Base-by-base conservation (phyloP, 1,140 invertebrate species). In the Calephelis nemesis region DNA sequence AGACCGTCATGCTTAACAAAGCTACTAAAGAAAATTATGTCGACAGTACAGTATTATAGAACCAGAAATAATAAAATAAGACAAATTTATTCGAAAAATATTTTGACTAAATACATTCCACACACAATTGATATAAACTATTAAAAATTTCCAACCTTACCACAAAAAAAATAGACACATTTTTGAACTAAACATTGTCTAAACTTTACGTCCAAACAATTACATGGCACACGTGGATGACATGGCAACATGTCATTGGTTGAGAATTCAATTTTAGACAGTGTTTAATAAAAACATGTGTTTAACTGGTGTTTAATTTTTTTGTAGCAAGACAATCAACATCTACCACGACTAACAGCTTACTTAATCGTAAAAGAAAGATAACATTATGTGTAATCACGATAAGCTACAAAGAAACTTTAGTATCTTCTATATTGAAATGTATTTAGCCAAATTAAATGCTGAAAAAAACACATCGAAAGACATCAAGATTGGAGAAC, bases 401-500 rank as follows among this genome's bases (percentile, higher is more conserved):
- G 1, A 19, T 19, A 0, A 1, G 19, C 19, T 19, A 19, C 19
- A 30, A 11, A 11, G 7, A 9, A 30, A 65, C 7, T 39, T 67
- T 62, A 42, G 42, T 45, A 45, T 9, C 42, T 45, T 40, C 48
- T 39, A 65, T 65, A 12, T 72, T 67, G 68, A 65, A 71, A 76
- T 69, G 62, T 71, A 70, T 71, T 63, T 42, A 70, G 49, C 58
- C 54, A 63, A 47, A 19, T 39, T 66, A 50, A 72, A 68, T 65
- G 74, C 48, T 54, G 72, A 75, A 19, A 47, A 45, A 49, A 50
- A 69, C 64, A 74, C 42, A 63, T 63, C 50, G 62, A 69, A 54
- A 64, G 73, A 74, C 69, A 74, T 65, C n/a, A 70, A 69, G 68
- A 66, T 74, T 60, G 47, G 8, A 30, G 5, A 9, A 54, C 50